These are phyloP conservation scores for Tyria jacobaeae DNA, from an alignment of 2,888 invertebrate species.

Conservation along the genomic window DNA sequence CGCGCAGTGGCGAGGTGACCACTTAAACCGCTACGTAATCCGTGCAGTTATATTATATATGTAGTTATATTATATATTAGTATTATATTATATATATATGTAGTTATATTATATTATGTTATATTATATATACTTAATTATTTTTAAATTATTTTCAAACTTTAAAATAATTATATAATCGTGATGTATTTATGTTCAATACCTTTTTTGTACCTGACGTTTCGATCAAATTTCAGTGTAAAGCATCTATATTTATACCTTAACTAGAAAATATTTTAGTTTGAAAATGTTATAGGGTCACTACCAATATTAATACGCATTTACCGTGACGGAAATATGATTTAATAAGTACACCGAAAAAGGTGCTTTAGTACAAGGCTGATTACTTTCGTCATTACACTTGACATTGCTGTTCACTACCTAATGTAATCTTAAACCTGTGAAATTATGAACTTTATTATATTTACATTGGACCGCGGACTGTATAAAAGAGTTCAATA, in stretches of 20 bases:
- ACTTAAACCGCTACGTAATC: too few relatives aligned
- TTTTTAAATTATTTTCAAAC: too few relatives aligned
- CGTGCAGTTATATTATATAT: too few relatives aligned
- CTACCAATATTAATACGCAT: not conserved
- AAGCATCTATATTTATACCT: not conserved
- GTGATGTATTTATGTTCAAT: too few relatives aligned
- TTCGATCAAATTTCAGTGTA: too few relatives aligned
- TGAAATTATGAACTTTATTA: slow-evolving; percentile 53
- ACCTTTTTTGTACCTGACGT: too few relatives aligned
- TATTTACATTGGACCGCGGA: slow-evolving; percentile 54
- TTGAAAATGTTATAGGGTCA: not conserved
- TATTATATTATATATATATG: too few relatives aligned
- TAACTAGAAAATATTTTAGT: not conserved
- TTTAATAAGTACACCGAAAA: slow-evolving; percentile 52
- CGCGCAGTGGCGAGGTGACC: too few relatives aligned
- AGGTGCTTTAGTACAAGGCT: slow-evolving; percentile 67
- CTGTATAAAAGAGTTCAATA: slow-evolving; percentile 72
- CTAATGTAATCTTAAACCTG: slow-evolving; percentile 53
- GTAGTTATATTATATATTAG: too few relatives aligned
- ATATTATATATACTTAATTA: too few relatives aligned
- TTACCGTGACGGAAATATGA: slow-evolving; percentile 9
- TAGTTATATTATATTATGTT: too few relatives aligned
- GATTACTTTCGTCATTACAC: slow-evolving; percentile 76
- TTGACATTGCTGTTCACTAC: slow-evolving; percentile 75
- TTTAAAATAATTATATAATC: too few relatives aligned